phyloP scores from a whole-genome alignment of 2,113 vertebrate species.

The Hepsetus odoe region DNA sequence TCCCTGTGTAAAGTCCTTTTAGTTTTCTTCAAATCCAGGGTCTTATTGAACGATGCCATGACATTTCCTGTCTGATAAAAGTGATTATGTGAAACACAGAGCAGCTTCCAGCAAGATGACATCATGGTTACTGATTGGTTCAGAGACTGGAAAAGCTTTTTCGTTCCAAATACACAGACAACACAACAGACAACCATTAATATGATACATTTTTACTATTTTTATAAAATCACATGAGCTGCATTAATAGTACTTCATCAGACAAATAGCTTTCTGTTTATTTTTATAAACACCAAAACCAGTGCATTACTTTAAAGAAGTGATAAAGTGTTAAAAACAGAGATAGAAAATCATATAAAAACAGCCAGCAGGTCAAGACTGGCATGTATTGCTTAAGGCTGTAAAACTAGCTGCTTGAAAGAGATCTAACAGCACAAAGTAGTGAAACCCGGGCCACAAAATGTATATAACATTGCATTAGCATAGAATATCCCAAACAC shows the following conservation, averaged over 20 bases:
- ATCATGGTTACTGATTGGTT: neutral
- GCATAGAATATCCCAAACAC: no score
- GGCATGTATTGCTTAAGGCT: constrained; percentile 62
- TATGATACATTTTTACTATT: neutral
- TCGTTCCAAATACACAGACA: no score
- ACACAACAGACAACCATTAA: no score
- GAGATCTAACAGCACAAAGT: neutral
- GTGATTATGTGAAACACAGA: neutral
- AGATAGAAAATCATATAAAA: constrained; percentile 49
- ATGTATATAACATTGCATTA: no score
- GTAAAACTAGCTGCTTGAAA: constrained; percentile 48
- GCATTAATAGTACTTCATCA: neutral
- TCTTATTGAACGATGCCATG: no score
- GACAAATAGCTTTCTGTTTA: neutral
- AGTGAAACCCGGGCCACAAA: no score
- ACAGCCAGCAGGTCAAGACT: neutral
- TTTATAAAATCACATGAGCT: neutral
- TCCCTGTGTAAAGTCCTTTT: no score
- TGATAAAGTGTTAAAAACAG: neutral
- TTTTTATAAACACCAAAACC: neutral
- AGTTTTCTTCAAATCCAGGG: no score
- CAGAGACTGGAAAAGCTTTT: neutral
- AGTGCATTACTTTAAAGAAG: neutral
- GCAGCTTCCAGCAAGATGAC: neutral
- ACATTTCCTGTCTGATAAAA: neutral